Percentiles rank a stretch among this genome's conserved stretches.
phyloP scores from a whole-genome alignment of 2,888 invertebrate genomes.

The Dolomedes plantarius region DNA sequence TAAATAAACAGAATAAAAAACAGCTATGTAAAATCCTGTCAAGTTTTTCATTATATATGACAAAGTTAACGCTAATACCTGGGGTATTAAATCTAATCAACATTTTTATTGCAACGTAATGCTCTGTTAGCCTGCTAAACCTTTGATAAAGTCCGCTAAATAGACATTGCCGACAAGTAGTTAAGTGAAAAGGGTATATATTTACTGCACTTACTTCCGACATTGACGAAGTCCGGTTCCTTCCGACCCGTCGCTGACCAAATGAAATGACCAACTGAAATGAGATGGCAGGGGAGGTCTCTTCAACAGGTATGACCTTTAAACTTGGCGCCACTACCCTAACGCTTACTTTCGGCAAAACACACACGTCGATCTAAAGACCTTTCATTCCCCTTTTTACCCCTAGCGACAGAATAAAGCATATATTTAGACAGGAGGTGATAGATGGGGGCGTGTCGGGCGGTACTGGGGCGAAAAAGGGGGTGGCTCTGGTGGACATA shows the following conservation, averaged over 20 bases:
- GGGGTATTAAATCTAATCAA: too few species aligned
- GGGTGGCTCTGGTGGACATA: background rate
- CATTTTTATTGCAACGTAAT: too few species aligned
- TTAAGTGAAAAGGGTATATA: too few species aligned
- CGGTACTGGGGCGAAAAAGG: background rate
- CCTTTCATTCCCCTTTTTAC: background rate
- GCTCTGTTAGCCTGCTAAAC: too few species aligned
- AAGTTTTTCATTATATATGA: too few species aligned
- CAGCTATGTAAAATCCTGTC: too few species aligned
- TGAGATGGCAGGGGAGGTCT: background rate
- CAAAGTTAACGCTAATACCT: too few species aligned
- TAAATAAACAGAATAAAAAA: too few species aligned
- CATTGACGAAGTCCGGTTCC: background rate
- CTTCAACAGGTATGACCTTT: background rate
- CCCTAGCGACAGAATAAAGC: background rate
- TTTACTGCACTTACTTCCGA: background rate
- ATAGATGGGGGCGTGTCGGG: background rate
- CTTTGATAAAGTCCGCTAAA: too few species aligned
- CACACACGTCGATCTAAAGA: background rate
- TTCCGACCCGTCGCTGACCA: background rate
- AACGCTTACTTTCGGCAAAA: background rate
- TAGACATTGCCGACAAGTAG: too few species aligned
- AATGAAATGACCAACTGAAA: background rate
- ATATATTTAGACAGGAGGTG: constrained; percentile 8
- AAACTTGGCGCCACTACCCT: background rate